A percentile compares a stretch with the other conserved stretches of the same genome.
Conservation (phyloP, 2,113 vertebrate genomes). For the Strigops habroptila region DNA sequence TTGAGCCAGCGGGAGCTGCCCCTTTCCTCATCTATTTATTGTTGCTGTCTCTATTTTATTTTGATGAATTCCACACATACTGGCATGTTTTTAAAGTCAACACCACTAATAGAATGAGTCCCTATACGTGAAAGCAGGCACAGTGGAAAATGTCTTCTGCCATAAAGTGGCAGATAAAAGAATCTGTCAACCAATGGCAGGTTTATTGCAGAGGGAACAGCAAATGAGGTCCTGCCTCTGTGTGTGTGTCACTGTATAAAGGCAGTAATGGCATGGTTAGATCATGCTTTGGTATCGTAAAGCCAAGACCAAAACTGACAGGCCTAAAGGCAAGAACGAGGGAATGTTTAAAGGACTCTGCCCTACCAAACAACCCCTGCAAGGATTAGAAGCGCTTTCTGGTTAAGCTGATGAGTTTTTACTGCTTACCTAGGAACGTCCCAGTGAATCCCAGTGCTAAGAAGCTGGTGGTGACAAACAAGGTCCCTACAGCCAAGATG, state of each 20-base stretch:
- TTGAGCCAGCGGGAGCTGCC: slow-evolving; percentile 63
- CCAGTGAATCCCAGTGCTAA: slow-evolving; percentile 89
- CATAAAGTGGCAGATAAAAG: slow-evolving; percentile 43
- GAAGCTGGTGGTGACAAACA: slow-evolving; percentile 92
- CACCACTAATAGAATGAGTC: slow-evolving; percentile 34
- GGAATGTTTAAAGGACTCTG: not conserved
- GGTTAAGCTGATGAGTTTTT: not conserved
- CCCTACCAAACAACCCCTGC: not conserved
- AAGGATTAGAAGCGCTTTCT: not conserved
- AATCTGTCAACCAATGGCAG: not conserved
- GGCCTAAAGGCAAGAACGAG: not conserved
- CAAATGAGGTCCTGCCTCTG: not conserved
- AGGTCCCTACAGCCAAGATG: slow-evolving; percentile 73
- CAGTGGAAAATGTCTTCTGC: slow-evolving; percentile 50
- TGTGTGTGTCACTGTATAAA: not conserved
- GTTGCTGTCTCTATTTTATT: slow-evolving; percentile 58
- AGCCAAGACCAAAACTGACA: not conserved
- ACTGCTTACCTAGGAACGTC: slow-evolving; percentile 90
- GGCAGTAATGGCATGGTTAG: not conserved
- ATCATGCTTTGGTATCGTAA: not conserved
- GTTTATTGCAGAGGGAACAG: slow-evolving; percentile 22
- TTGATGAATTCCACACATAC: slow-evolving; percentile 63
- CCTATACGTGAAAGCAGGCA: slow-evolving; percentile 32
- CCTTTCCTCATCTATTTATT: slow-evolving; percentile 63
- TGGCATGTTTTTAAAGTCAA: slow-evolving; percentile 59